phyloP scores from a whole-genome alignment of 2,113 vertebrate genomes.

The Nesoenas mayeri region DNA sequence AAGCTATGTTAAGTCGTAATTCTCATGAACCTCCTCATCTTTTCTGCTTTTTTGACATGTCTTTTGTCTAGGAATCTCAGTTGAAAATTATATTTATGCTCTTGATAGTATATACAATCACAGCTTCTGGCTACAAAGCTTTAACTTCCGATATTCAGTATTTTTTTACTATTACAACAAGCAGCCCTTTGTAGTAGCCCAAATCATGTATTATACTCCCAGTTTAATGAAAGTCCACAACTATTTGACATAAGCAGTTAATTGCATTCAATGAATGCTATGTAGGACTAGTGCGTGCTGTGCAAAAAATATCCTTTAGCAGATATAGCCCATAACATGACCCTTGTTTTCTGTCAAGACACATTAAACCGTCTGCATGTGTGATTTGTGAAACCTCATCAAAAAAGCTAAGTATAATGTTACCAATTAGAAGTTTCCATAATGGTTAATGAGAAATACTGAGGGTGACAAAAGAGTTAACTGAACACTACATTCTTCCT shows the following conservation, averaged over 20 bases:
- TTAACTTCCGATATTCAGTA: background rate
- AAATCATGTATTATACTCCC: background rate
- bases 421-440: background rate
- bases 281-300: background rate
- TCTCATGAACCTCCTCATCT: background rate
- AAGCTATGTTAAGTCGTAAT: background rate
- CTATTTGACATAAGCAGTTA: background rate
- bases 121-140: background rate
- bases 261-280: background rate
- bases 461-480: background rate
- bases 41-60: background rate
- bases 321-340: background rate
- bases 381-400: background rate
- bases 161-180: background rate
- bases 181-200: background rate
- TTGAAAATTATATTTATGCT: background rate
- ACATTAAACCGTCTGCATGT: background rate
- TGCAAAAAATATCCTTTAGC: background rate
- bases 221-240: background rate
- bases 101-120: background rate
- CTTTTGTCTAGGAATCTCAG: background rate
- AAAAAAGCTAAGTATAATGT: background rate
- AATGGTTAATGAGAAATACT: background rate
- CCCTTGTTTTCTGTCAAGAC: fast-evolving
- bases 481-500: background rate